Evolutionary conservation across 2,888 invertebrate genomes (phyloP).

Genomic region (Conops quadrifasciatus): DNA sequence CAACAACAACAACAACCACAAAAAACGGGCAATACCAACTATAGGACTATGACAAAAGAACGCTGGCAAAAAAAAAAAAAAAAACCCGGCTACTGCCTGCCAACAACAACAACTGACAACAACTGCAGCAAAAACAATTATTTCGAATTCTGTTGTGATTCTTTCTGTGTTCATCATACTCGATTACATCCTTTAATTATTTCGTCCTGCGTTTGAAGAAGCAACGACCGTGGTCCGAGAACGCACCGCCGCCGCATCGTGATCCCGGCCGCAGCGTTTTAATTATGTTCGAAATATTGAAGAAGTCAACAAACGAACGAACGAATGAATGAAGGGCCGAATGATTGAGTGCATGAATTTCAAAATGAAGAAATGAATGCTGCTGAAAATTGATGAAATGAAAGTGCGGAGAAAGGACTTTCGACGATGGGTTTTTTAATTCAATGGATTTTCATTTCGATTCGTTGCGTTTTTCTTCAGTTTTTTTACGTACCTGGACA

Average conservation of each 20-base stretch:
- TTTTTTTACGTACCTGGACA: constrained; percentile 15
- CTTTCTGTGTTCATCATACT: constrained; percentile 38
- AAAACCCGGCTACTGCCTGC: neutral
- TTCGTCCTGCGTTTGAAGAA: constrained; percentile 32
- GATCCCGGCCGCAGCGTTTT: constrained; percentile 14
- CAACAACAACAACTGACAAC: neutral
- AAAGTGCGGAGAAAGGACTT: too few species aligned
- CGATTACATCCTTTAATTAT: constrained; percentile 37
- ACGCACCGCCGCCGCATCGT: neutral
- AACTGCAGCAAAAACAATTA: constrained; percentile 17
- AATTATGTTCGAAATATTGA: constrained; percentile 18
- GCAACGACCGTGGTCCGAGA: neutral
- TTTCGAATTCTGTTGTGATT: constrained; percentile 18
- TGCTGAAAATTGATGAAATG: neutral
- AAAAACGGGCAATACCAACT: neutral
- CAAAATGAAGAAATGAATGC: neutral
- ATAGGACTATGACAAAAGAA: neutral
- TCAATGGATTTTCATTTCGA: neutral
- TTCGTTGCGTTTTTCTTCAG: neutral
- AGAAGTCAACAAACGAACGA: neutral
- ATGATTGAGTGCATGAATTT: neutral
- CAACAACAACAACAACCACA: neutral
- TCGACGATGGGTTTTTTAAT: neutral
- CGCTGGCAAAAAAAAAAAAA: neutral
- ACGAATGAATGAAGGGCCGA: neutral